Base-by-base conservation (phyloP, 2,113 vertebrate genomes). In the Trochalopteron elliotii region DNA sequence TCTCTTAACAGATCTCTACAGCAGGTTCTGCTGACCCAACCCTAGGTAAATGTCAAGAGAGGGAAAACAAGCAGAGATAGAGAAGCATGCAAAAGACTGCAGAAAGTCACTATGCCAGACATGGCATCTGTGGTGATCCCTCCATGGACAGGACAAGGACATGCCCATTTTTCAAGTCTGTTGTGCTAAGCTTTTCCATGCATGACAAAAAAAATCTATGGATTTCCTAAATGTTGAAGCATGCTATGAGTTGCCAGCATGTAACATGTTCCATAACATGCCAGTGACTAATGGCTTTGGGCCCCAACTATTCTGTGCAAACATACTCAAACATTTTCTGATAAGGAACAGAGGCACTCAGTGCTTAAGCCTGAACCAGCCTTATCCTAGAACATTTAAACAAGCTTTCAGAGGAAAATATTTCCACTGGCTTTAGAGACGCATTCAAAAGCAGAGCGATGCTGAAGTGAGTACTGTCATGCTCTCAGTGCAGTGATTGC, bases 341-440 rank as follows among this genome's bases (percentile, higher is more conserved):
- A 44, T 91, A 92, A 93, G 79, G 49, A 77, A 53, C 61, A 85
- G 45, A 91, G 19, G 10, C 56, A 91, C 45, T 57, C 21, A 50
- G 45, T 10, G 12, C 23, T 83, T 74, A 86, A 53, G 68, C 21
- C 39, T 50, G 45, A 83, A 70, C 15, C 1, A 3, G 42, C 31
- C 27, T 28, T 68, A 55, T 21, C 75, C 55, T 61, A 72, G 84
- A 87, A 53, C 50, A 88, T 59, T 88, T 69, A 67, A 87, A 76
- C 21, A 74, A 55, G 22, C 44, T 83, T 80, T 63, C 60, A 55
- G 52, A 70, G 55, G 35, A 94, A 94, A 94, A 27, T 84, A 80
- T 67, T 95, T 89, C 50, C 27, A n/a, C 72, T 74, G 76, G 79
- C 79, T 78, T 90, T 63, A 90, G 56, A 70, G 55, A 88, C 11